phyloP scores from a whole-genome alignment of 2,113 vertebrate species.

The Mobula hypostoma region DNA sequence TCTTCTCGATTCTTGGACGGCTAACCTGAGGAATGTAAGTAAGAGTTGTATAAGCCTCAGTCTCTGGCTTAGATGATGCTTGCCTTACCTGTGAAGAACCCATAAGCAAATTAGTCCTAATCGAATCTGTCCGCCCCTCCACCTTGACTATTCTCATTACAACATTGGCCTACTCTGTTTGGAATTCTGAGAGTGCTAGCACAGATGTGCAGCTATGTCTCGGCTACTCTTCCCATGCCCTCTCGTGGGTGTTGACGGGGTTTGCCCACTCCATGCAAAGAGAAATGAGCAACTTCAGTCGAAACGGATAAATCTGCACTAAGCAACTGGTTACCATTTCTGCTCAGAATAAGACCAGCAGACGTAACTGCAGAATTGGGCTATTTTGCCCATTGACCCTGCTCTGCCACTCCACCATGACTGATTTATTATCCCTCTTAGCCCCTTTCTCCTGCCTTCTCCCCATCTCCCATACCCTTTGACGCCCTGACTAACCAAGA shows the following conservation, averaged over 20 bases:
- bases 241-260: not conserved
- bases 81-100: not conserved
- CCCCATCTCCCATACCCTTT: no score
- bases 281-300: not conserved
- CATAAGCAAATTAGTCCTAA: no score
- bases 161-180: not conserved
- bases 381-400: no score
- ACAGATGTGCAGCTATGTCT: no score
- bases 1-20: conserved; percentile 85
- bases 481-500: no score
- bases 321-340: not conserved
- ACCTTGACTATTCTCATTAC: not conserved
- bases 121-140: no score
- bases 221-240: not conserved
- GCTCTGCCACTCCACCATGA: no score
- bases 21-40: conserved; percentile 87
- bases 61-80: no score
- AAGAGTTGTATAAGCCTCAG: not conserved
- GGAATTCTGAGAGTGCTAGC: no score
- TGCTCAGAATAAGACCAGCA: not conserved
- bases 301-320: not conserved
- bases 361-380: no score
- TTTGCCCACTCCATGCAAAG: not conserved
- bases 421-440: no score
- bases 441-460: no score